Evolutionary conservation across 2,888 invertebrate species (phyloP), one percentile per base, ranked within the genome.

Genomic region (Melinaea marsaeus): DNA sequence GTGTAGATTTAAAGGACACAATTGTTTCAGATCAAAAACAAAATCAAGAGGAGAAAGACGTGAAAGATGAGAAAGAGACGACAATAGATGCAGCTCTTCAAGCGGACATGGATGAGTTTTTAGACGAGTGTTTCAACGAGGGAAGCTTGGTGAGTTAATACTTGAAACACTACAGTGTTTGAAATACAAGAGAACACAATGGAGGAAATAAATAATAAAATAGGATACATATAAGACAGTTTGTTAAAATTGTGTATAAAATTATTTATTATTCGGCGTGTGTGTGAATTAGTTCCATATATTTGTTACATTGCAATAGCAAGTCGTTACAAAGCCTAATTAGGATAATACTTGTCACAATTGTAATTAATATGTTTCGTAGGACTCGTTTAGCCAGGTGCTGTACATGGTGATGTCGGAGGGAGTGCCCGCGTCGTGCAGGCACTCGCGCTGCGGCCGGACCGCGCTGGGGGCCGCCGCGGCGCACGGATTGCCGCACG

Each of bases 401-500:
- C 87, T 96, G 74, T 94, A 96, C 84, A 92, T 95, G 77, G 94
- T 97, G 78, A 87, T 95, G 67, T 94, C 94, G 62, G 97, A 97
- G 83, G 95, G 95, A 71, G 93, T 95, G 66, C 93, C 94, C 6
- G 93, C 95, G 59, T 93, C 95, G 83, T 92, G 93, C 71, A 95
- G 13, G 93, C 96, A 0, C 91, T 97, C 94, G 94, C 95, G 1
- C 96, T 96, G 59, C 94, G 95, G 11, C 92, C 92, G 45, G 90
- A 94, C 69, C 6, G 93, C 96, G 0, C 91, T 97, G 72, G 97
- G 97, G 94, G 94, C 95, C 0, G 96, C 97, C 51, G 94, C 96
- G 2, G 92, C 92, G 11, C 91, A 94, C 67, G 96, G 96, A 0
- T 93, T 93, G 68, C 69, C 92, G 0, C 93, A 94, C 67, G 92